Percentiles rank a stretch among this genome's conserved stretches.
Conservation (phyloP, 2,888 invertebrate genomes). For the Spisula subtruncata region DNA sequence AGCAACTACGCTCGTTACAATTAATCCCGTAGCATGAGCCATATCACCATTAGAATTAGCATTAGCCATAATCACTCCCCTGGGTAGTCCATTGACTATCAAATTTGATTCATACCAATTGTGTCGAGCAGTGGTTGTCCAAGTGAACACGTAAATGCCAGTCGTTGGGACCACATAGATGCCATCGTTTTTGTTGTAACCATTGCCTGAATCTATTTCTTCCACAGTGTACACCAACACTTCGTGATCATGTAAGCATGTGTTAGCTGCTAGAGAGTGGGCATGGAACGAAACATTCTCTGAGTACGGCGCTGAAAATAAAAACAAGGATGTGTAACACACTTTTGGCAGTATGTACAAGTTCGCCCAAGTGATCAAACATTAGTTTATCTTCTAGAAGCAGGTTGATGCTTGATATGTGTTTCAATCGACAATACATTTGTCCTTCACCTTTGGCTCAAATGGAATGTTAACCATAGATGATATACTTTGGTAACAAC, state of each 20-base stretch:
- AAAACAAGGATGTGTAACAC: not conserved
- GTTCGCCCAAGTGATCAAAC: no score
- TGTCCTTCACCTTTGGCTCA: not conserved
- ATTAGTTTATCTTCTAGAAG: not conserved
- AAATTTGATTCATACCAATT: not conserved
- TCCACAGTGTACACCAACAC: not conserved
- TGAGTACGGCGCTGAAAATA: not conserved
- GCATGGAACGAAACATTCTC: not conserved
- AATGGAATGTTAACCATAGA: no score
- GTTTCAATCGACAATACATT: not conserved
- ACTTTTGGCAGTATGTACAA: not conserved
- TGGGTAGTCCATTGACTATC: not conserved
- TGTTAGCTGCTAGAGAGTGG: not conserved
- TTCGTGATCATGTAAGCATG: constrained; percentile 3
- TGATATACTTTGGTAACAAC: no score
- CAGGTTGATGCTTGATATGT: not conserved
- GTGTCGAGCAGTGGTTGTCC: not conserved
- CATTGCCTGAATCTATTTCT: not conserved
- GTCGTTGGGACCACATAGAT: not conserved
- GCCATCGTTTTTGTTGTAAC: not conserved
- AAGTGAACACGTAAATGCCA: not conserved
- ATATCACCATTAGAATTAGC: not conserved
- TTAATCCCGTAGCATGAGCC: not conserved
- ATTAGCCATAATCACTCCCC: not conserved
- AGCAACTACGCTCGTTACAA: not conserved